These are phyloP conservation scores for Hippocampus abdominalis DNA, from an alignment of 2,113 vertebrate species.

Conservation along the genomic window DNA sequence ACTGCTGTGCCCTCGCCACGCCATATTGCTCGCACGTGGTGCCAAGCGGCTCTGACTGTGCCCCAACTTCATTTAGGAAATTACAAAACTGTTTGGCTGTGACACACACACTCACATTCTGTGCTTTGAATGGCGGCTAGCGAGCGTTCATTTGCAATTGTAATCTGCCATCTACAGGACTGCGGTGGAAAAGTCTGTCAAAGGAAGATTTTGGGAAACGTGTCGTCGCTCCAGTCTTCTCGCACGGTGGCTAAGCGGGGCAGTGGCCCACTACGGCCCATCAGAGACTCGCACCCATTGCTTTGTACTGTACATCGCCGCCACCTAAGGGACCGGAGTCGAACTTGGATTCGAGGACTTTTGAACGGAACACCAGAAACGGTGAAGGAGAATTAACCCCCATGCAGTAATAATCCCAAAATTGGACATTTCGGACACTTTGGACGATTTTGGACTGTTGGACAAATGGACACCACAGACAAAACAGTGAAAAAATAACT, in stretches of 20 bases:
- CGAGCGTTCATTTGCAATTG: too few relatives aligned
- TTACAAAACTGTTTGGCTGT: constrained; percentile 46
- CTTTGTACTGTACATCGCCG: neutral
- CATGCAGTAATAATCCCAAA: too few relatives aligned
- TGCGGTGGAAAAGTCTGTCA: too few relatives aligned
- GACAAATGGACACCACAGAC: too few relatives aligned
- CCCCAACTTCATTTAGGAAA: constrained; percentile 68
- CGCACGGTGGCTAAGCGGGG: neutral
- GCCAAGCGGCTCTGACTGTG: constrained; percentile 68
- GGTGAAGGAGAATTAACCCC: neutral
- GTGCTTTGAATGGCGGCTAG: too few relatives aligned
- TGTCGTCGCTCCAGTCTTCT: too few relatives aligned
- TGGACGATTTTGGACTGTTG: too few relatives aligned
- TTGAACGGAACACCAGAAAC: neutral
- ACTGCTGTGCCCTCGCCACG: constrained; percentile 43
- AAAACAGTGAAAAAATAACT: too few relatives aligned
- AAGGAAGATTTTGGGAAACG: too few relatives aligned
- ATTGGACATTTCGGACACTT: too few relatives aligned
- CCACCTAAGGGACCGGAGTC: neutral
- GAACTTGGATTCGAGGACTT: neutral
- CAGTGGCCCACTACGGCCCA: neutral
- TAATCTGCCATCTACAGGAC: too few relatives aligned
- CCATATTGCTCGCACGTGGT: constrained; percentile 57
- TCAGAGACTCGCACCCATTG: neutral
- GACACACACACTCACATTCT: neutral